Base-by-base conservation (phyloP, 35 echinoderm and acorn worm genomes). In the Heliocidaris tuberculata region DNA sequence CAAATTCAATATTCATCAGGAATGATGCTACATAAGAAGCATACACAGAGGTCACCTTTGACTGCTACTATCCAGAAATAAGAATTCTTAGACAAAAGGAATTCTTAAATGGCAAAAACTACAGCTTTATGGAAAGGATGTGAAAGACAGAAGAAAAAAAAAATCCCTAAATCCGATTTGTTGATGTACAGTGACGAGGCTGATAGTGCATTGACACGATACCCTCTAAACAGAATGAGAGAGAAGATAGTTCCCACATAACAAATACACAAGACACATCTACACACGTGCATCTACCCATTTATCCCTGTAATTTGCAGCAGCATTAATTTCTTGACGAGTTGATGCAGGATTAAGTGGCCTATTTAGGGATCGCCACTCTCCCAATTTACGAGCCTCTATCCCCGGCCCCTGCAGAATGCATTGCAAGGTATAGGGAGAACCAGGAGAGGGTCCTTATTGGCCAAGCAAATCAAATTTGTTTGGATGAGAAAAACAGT, bases 261-360 rank as follows among this genome's bases (percentile, higher is more conserved):
- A 78, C 65, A 78, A 78, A n/a, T 78, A 78, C 65, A 78, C 27
- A 78, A 78, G 7, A 89, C 87, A 89, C 87, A 89, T 48, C 31
- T 48, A 89, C 87, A 89, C 31, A 89, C 87, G 19, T 24, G 47
- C 87, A 89, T 47, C 87, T 89, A 0, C 87, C 91, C 48, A 49
- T 93, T 93, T 93, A 93, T 49, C 50, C 50, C 47, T 30, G 48
- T 93, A 93, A 93, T 93, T 59, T 93, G 91, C 47, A 48, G 91
- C 48, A 93, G 91, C 50, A 93, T 93, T 93, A 50, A 93, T 93
- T 93, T 93, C 91, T 93, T 93, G 48, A 93, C 47, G 48, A 93
- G 31, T 93, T 93, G 91, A 93, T 93, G 91, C 5, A n/a, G 50
- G 91, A 93, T 93, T 93, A 93, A 93, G 91, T 93, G 91, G 50